Evolutionary conservation across 2,797 vertebrate species (phyloP).

Genomic region (Acanthurus tractus): DNA sequence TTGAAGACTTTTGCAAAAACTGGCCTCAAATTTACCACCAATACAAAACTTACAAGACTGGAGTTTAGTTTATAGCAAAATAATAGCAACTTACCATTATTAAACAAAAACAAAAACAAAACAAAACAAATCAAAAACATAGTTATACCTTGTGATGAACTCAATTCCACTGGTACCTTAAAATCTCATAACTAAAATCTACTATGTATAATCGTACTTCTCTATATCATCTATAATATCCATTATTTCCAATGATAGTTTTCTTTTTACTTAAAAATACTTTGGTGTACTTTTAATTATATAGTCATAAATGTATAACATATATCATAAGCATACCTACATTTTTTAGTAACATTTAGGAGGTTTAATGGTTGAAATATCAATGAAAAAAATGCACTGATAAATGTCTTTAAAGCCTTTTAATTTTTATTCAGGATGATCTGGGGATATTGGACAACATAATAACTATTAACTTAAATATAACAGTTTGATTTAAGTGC

Average conservation of each 20-base stretch:
- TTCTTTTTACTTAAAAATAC: not conserved
- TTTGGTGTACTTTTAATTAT: not conserved
- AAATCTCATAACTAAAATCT: not conserved
- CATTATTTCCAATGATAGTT: not conserved
- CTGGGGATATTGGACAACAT: no score
- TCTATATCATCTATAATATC: not conserved
- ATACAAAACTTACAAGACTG: not conserved
- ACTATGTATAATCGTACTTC: not conserved
- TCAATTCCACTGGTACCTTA: not conserved
- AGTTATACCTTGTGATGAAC: not conserved
- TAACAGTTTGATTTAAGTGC: no score
- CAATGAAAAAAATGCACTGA: no score
- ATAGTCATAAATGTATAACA: not conserved
- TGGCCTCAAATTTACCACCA: not conserved
- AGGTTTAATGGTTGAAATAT: no score
- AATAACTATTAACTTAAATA: no score
- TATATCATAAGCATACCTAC: not conserved
- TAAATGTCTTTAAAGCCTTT: no score
- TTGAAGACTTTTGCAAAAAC: no score
- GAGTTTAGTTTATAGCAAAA: not conserved
- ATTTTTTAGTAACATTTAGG: no score
- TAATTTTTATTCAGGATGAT: no score
- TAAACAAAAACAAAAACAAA: not conserved
- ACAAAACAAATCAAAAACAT: no score
- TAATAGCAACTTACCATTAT: not conserved